These are phyloP conservation scores for Nomada ruficornis DNA, from an alignment of 2,888 invertebrate species.

Conservation along the genomic window DNA sequence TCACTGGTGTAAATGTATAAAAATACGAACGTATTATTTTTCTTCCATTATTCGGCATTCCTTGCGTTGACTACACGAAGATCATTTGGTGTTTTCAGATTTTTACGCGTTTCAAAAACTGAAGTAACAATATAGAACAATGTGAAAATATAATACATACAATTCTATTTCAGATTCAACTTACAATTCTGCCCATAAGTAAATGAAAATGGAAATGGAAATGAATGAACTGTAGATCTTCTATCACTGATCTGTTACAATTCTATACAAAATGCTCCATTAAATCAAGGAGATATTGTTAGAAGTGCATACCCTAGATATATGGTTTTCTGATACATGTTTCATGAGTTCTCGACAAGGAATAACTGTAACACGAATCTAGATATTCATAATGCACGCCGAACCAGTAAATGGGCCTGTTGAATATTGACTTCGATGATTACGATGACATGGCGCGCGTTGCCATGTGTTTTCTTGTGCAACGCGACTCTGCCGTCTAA, in stretches of 20 bases:
- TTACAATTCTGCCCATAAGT: too few species aligned
- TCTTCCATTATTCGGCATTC: too few species aligned
- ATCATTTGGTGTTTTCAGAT: neutral
- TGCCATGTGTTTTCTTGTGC: constrained; percentile 43
- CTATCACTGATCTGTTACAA: neutral
- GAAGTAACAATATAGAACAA: too few species aligned
- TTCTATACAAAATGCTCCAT: too few species aligned
- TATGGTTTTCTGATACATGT: neutral
- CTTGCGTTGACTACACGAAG: neutral
- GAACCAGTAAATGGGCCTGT: constrained; percentile 18
- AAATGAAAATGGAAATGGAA: too few species aligned
- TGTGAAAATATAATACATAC: too few species aligned
- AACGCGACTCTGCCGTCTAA: constrained; percentile 50
- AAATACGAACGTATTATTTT: too few species aligned
- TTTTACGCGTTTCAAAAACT: too few species aligned
- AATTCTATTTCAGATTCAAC: too few species aligned
- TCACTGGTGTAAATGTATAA: too few species aligned
- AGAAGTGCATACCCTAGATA: neutral
- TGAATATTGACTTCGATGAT: constrained; percentile 28
- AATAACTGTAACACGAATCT: constrained; percentile 10
- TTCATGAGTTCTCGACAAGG: neutral
- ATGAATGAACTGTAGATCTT: too few species aligned
- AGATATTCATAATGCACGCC: constrained; percentile 43
- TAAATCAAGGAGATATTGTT: neutral
- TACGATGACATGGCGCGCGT: constrained; percentile 4